phyloP scores from a whole-genome alignment of 2,797 vertebrate genomes.

The Eospalax fontanierii region DNA sequence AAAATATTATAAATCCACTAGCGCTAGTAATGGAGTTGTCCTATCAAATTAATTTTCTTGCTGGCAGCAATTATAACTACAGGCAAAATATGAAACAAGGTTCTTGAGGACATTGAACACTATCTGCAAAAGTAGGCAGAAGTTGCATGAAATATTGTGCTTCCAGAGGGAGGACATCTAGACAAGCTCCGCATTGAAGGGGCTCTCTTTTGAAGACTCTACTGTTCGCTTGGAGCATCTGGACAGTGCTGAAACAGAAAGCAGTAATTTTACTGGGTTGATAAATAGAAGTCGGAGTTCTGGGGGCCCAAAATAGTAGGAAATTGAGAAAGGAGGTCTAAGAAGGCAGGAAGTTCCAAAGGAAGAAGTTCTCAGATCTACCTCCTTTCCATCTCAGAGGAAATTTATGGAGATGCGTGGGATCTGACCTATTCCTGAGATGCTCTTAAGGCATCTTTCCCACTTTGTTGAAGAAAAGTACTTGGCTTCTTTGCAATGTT shows the following conservation, averaged over 20 bases:
- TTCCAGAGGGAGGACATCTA: background rate
- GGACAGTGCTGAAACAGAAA: background rate
- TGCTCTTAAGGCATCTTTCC: too few relatives aligned
- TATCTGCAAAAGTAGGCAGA: background rate
- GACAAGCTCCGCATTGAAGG: background rate
- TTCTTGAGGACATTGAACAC: background rate
- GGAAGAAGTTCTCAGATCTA: background rate
- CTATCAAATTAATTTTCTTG: constrained; percentile 5
- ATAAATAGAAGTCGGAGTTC: background rate
- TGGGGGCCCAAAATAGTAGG: background rate
- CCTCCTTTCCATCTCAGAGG: background rate
- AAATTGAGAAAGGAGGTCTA: background rate
- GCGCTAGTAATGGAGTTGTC: background rate
- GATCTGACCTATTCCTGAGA: too few relatives aligned
- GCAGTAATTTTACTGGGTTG: background rate
- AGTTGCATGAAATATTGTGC: background rate
- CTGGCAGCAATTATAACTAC: background rate
- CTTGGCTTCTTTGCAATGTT: too few relatives aligned
- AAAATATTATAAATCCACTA: constrained; percentile 32
- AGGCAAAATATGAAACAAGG: background rate
- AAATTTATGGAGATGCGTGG: background rate
- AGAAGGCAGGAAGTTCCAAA: background rate
- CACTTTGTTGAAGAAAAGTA: too few relatives aligned
- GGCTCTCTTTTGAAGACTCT: background rate
- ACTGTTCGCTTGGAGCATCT: background rate